Conservation (phyloP, 2,113 vertebrate genomes). For the Festucalex cinctus region DNA sequence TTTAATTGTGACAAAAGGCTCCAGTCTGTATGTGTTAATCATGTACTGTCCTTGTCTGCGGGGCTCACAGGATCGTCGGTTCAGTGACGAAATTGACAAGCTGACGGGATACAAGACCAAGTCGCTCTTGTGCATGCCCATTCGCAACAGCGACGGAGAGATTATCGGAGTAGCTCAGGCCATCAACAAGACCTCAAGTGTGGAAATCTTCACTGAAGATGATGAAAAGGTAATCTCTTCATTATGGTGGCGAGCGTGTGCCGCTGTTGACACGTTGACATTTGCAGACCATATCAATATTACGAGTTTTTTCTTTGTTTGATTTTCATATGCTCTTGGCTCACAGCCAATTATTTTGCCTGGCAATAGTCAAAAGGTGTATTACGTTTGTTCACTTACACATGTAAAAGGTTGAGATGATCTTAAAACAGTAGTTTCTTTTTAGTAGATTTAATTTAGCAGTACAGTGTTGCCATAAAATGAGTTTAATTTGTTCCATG, state of each 20-base stretch:
- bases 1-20: not conserved
- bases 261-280: slow-evolving; percentile 8
- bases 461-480: no score
- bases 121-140: slow-evolving; percentile 96
- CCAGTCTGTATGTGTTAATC: slow-evolving; percentile 24
- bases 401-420: not conserved
- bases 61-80: slow-evolving; percentile 84
- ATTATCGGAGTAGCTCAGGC: slow-evolving; percentile 95
- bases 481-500: no score
- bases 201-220: slow-evolving; percentile 89
- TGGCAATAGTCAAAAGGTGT: not conserved
- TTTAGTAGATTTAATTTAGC: no score
- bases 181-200: slow-evolving; percentile 93
- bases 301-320: not conserved
- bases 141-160: slow-evolving; percentile 92
- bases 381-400: not conserved
- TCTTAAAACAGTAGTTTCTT: no score
- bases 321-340: not conserved
- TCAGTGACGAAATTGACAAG: slow-evolving; percentile 98
- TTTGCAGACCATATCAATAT: not conserved
- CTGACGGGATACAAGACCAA: slow-evolving; percentile 97
- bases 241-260: not conserved
- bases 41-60: slow-evolving; percentile 12
- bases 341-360: not conserved
- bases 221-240: slow-evolving; percentile 87